Evolutionary conservation across 2,888 invertebrate genomes (phyloP).

Genomic region (Phytoseiulus persimilis): DNA sequence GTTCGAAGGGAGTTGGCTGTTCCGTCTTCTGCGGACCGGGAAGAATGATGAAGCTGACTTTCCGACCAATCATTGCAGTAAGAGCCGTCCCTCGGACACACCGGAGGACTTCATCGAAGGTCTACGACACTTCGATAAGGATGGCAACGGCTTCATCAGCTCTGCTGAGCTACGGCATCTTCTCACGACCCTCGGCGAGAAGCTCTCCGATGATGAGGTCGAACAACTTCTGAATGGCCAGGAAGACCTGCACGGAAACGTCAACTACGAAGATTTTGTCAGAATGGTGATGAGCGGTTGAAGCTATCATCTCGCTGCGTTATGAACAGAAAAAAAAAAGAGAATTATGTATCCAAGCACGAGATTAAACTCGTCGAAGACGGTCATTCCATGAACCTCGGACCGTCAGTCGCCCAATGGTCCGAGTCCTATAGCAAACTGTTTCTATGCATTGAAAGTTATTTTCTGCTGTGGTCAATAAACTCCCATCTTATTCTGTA

Average conservation of each 20-base stretch:
- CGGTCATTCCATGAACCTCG: too few species aligned
- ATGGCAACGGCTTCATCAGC: conserved; percentile 94
- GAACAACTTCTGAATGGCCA: conserved; percentile 89
- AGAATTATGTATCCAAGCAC: too few species aligned
- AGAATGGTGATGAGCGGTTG: conserved; percentile 84
- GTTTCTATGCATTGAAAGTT: too few species aligned
- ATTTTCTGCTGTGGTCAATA: too few species aligned
- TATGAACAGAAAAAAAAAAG: too few species aligned
- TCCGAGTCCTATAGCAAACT: too few species aligned
- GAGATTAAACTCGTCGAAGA: too few species aligned
- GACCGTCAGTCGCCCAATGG: too few species aligned
- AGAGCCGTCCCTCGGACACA: conserved; percentile 80
- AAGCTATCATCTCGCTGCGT: neutral
- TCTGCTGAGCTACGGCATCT: conserved; percentile 94
- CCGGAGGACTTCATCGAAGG: conserved; percentile 98
- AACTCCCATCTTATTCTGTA: too few species aligned
- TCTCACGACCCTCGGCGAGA: conserved; percentile 77
- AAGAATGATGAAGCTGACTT: too few species aligned
- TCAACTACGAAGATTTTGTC: conserved; percentile 93
- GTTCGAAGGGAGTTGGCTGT: neutral
- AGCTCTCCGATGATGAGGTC: conserved; percentile 69
- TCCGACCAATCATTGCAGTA: conserved; percentile 58
- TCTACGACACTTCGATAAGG: conserved; percentile 94
- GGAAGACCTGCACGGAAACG: conserved; percentile 96
- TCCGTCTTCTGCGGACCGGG: too few species aligned